Conservation (phyloP, 1,140 invertebrate genomes). For the Scaptomyza pallida region DNA sequence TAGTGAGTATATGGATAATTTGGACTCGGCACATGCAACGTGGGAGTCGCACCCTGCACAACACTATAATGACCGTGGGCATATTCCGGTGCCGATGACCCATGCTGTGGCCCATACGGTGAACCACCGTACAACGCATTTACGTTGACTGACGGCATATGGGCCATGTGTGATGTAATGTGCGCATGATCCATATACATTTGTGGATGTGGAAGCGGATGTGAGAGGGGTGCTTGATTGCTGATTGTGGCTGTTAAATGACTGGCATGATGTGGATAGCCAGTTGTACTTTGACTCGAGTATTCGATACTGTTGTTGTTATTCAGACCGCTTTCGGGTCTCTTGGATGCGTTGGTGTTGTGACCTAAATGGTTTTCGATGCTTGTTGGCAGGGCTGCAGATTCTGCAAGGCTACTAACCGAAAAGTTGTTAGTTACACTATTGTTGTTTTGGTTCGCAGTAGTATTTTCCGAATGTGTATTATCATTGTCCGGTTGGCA, state of each 20-base stretch:
- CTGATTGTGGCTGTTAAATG: conserved; percentile 33
- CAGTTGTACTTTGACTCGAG: conserved; percentile 40
- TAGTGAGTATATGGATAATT: conserved; percentile 74
- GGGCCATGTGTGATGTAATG: conserved; percentile 52
- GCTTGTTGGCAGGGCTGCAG: conserved; percentile 21
- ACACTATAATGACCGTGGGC: conserved; percentile 32
- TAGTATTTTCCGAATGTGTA: conserved; percentile 16
- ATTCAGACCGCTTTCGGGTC: conserved; percentile 14
- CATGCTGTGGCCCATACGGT: conserved; percentile 33
- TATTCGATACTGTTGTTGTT: conserved; percentile 34
- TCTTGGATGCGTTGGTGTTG: conserved; percentile 3
- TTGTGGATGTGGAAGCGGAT: conserved; percentile 52
- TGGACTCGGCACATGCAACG: conserved; percentile 75
- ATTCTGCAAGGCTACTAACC: conserved; percentile 67
- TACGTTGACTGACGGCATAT: conserved; percentile 48
- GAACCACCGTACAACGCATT: conserved; percentile 63
- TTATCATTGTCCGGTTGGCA: conserved; percentile 23
- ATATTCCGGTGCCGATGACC: conserved; percentile 54
- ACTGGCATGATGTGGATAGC: conserved; percentile 65
- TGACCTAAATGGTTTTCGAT: conserved; percentile 11
- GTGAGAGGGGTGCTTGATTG: conserved; percentile 53
- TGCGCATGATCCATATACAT: conserved; percentile 79
- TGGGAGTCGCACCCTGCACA: conserved; percentile 56
- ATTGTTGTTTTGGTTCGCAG: conserved; percentile 25
- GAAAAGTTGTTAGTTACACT: conserved; percentile 63